A percentile compares a stretch with the other conserved stretches of the same genome.
phyloP scores from a whole-genome alignment of 53 echinoderm and acorn worm species.

The Patiria pectinifera region DNA sequence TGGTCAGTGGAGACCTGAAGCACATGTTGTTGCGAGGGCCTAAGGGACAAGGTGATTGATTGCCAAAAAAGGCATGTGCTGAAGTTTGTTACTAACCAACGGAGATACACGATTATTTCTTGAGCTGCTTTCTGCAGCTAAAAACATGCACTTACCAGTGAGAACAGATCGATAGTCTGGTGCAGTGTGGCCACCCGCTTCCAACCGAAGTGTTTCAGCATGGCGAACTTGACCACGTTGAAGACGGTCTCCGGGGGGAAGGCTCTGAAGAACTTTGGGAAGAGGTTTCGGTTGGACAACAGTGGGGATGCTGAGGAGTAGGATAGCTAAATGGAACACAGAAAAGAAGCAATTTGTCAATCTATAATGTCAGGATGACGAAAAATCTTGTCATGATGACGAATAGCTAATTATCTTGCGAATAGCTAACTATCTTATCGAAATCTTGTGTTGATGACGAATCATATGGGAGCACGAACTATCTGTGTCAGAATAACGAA shows the following conservation, averaged over 20 bases:
- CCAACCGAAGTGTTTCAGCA: constrained; percentile 90
- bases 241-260: constrained; percentile 91
- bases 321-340: constrained; percentile 65
- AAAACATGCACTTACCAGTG: constrained; percentile 69
- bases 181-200: constrained; percentile 84
- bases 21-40: too few species aligned
- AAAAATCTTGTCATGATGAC: neutral
- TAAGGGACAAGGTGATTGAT: too few species aligned
- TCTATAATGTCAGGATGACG: neutral
- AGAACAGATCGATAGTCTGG: constrained; percentile 83
- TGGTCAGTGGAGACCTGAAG: too few species aligned
- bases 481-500: too few species aligned
- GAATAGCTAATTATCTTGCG: too few species aligned
- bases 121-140: too few species aligned
- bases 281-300: constrained; percentile 82
- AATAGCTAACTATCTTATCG: too few species aligned
- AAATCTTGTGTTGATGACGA: too few species aligned
- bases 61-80: too few species aligned
- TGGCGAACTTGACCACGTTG: constrained; percentile 93
- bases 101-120: too few species aligned
- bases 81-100: too few species aligned
- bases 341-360: constrained; percentile 1
- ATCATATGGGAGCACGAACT: too few species aligned
- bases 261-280: constrained; percentile 86
- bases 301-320: constrained; percentile 91